phyloP scores from a whole-genome alignment of 2,888 invertebrate genomes.

The Athalia cordata region DNA sequence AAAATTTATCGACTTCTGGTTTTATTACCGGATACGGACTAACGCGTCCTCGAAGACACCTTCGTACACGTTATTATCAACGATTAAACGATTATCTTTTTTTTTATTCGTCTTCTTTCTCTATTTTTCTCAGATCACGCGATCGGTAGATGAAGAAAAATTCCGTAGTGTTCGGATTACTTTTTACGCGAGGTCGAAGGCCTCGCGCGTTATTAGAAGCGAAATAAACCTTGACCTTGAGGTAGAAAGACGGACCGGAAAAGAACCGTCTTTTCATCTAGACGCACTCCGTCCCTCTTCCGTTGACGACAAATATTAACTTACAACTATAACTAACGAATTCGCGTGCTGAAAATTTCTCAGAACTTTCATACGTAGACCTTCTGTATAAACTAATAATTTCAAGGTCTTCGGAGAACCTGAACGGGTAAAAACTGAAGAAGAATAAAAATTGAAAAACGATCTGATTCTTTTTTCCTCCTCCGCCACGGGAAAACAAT shows the following conservation, averaged over 20 bases:
- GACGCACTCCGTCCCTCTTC: neutral
- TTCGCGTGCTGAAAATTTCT: constrained; percentile 3
- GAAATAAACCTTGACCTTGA: constrained; percentile 16
- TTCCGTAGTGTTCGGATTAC: neutral
- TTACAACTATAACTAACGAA: neutral
- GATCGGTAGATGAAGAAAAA: neutral
- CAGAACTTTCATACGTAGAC: neutral
- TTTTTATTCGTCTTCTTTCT: too few species aligned
- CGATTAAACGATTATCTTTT: too few species aligned
- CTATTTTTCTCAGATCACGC: neutral
- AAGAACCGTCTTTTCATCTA: neutral
- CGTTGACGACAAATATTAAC: constrained; percentile 21
- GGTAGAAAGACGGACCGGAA: neutral
- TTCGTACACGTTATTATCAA: too few species aligned
- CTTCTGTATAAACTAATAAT: too few species aligned
- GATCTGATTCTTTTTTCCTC: too few species aligned
- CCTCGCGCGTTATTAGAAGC: neutral
- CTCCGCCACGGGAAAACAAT: too few species aligned
- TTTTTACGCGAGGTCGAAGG: neutral
- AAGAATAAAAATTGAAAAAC: too few species aligned
- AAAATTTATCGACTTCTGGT: constrained; percentile 25
- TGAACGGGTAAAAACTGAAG: too few species aligned
- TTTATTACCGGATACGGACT: neutral
- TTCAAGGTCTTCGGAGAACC: too few species aligned
- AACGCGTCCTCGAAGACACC: neutral